Conservation (phyloP, 2,113 vertebrate species). For the Chascanopsetta lugubris region DNA sequence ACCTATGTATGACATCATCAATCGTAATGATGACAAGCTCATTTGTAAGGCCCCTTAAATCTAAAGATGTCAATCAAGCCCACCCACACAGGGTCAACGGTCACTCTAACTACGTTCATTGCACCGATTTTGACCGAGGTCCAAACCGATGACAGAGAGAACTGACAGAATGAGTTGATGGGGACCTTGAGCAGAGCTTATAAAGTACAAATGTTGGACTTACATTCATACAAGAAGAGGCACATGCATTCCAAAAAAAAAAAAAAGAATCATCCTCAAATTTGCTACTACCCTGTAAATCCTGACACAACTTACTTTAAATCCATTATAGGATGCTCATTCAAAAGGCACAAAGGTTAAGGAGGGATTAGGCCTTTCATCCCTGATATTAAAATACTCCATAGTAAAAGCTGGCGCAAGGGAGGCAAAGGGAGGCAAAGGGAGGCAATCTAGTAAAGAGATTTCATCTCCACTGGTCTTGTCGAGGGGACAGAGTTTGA, state of each 20-base stretch:
- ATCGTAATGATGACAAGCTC: too few species aligned
- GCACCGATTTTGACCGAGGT: neutral
- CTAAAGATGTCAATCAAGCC: too few species aligned
- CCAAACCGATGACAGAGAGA: neutral
- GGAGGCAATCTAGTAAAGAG: slow-evolving; percentile 70
- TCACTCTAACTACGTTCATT: neutral
- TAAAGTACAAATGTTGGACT: neutral
- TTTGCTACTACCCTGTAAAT: slow-evolving; percentile 20
- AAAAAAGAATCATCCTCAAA: slow-evolving; percentile 28
- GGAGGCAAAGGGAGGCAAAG: slow-evolving; percentile 51
- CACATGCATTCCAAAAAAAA: too few species aligned
- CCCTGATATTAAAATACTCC: slow-evolving; percentile 66
- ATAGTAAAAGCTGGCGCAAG: slow-evolving; percentile 51
- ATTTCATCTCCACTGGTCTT: slow-evolving; percentile 61
- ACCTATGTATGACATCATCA: neutral
- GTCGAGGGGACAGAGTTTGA: slow-evolving; percentile 36
- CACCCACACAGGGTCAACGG: too few species aligned
- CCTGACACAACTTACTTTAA: slow-evolving; percentile 43
- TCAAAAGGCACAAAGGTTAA: slow-evolving; percentile 64
- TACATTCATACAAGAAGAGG: slow-evolving; percentile 9
- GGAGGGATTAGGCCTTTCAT: slow-evolving; percentile 67
- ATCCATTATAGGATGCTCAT: slow-evolving; percentile 55
- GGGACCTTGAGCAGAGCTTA: neutral
- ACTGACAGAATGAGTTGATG: neutral
- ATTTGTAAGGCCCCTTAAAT: too few species aligned